Base-by-base conservation (phyloP, 2,113 vertebrate genomes). In the Pseudopodoces humilis region DNA sequence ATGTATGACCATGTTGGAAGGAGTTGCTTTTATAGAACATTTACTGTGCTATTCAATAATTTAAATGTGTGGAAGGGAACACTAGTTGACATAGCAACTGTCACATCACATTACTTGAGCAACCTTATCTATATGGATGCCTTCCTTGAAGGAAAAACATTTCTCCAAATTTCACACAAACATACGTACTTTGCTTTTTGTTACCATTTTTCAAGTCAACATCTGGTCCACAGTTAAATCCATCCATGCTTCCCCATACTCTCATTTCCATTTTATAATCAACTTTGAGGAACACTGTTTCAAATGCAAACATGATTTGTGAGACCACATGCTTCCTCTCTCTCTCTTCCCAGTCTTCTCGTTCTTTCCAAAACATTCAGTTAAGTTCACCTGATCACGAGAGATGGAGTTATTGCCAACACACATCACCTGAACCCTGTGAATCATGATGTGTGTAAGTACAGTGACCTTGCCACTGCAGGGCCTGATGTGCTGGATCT, bases 41-140 rank as follows among this genome's bases (percentile, higher is more conserved):
- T 63, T 92, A 92, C 94, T 85, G 83, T 64, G 95, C 88, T 90
- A 50, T 95, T 97, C 97, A 96, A 93, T 97, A 95, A 97, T 96
- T 94, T 90, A 94, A 96, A 96, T 92, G 95, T 88, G 78, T 79
- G 91, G 90, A 95, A 96, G 76, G n/a, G 86, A 96, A 96, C 31
- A 28, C 41, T 46, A 86, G 96, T 95, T 97, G 96, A 97, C 97
- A 97, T 96, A 92, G 97, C 97, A 97, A 97, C 97, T 96, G 97
- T 97, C 97, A 94, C 91, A 97, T 96, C 76, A 52, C 83, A 97
- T 97, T 97, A 96, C 91, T 95, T 41, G 44, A 96, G 89, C 96
- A 86, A 92, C 83, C 94, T 94, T 84, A 95, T 92, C 94, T 96
- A 96, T 94, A 94, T 95, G 96, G 86, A 97, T 96, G 96, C 87